Base-by-base conservation (phyloP, 2,888 invertebrate genomes). In the Cryptocephalus primarius region DNA sequence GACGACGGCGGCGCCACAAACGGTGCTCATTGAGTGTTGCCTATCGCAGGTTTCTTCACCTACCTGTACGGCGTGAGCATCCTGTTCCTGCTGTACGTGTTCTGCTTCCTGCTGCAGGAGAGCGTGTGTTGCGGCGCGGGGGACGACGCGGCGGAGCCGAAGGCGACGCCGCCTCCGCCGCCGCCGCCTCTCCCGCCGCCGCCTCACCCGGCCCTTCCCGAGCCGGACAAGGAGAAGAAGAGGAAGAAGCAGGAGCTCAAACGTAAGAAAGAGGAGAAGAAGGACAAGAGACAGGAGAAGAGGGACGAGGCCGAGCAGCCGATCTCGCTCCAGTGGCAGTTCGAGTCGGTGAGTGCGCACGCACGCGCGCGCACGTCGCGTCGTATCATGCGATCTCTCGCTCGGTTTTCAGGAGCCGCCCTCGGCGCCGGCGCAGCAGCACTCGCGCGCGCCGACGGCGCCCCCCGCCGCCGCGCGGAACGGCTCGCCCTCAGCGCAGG, bases 41-140 rank as follows among this genome's bases (percentile, higher is more conserved):
- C 3, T 22, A 4, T 6, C 22, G 22, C 6, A 22, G 91, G 90
- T 59, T 91, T 92, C 78, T 93, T 92, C 77, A 90, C 91, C 55
- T 93, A 92, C 74, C 78, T 93, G 54, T 93, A 92, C 72, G 89
- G 91, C 63, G 83, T 85, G 76, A 91, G 91, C 75, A 90, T 93
- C 71, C 76, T 92, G 62, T 93, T 93, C 76, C 79, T 93, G 67
- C 77, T 92, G 59, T 93, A 92, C 76, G 91, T 92, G 57, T 92
- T 92, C 79, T 90, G 91, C 76, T 92, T 92, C 78, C 78, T 93
- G 62, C 80, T 92, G 59, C 91, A 90, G 79, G 90, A 91, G 68
- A 89, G 88, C 70, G 79, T 86, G 53, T 89, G 89, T 73, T 89
- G 89, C 72, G 75, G 77, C 22, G 22, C 22, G 22, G 6, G 3